These are phyloP conservation scores for Vespertilio murinus DNA, from an alignment of 2,797 vertebrate genomes.

Conservation along the genomic window DNA sequence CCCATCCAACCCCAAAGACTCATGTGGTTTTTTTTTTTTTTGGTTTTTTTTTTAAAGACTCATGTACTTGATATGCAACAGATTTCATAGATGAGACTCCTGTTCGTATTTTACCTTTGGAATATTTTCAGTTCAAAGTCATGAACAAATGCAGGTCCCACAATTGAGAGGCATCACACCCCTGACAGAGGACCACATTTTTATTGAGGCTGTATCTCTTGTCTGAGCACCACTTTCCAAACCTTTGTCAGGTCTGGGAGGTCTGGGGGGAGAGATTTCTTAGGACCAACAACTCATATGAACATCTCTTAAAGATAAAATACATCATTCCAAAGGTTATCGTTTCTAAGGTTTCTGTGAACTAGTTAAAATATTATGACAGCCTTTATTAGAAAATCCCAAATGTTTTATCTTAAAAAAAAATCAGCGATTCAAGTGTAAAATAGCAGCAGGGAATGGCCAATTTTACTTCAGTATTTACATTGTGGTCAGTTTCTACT, in stretches of 20 bases:
- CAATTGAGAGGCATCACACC: background rate
- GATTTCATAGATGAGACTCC: background rate
- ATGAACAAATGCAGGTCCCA: background rate
- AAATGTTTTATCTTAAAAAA: conserved; percentile 57
- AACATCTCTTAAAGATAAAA: conserved; percentile 35
- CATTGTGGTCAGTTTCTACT: background rate
- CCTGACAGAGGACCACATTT: background rate
- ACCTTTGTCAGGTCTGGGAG: background rate
- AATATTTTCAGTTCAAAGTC: conserved; percentile 13
- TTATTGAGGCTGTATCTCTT: conserved; percentile 40
- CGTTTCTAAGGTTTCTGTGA: background rate
- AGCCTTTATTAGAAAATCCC: conserved; percentile 51
- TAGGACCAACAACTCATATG: background rate
- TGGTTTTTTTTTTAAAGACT: background rate
- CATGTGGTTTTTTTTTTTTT: too few relatives aligned
- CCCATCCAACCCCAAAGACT: background rate
- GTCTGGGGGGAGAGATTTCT: background rate
- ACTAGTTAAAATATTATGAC: background rate
- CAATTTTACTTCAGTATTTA: background rate
- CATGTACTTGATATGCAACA: background rate
- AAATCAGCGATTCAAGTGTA: conserved; percentile 14
- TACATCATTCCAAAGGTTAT: background rate
- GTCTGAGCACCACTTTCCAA: conserved; percentile 46
- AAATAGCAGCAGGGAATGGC: background rate
- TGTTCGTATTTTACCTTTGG: background rate